Percentiles rank a stretch among this genome's conserved stretches.
Conservation (phyloP, 2,888 invertebrate species). For the Pachymerium ferrugineum region DNA sequence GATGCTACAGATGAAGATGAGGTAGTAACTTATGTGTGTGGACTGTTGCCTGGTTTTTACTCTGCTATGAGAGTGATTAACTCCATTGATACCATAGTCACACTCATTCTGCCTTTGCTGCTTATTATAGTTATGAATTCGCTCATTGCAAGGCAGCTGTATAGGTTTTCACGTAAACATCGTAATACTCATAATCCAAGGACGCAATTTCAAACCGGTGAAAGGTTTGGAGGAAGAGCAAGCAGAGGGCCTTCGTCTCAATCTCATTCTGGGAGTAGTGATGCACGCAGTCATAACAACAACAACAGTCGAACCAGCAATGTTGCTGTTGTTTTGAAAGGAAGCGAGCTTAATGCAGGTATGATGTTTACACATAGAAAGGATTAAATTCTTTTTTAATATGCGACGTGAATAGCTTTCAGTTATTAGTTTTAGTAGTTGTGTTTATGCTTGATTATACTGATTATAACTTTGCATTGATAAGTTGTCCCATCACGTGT, state of each 20-base stretch:
- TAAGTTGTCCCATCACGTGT: no score
- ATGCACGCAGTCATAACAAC: not conserved
- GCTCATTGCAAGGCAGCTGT: conserved; percentile 64
- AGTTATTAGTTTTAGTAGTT: no score
- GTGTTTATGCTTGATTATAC: no score
- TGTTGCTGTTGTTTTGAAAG: not conserved
- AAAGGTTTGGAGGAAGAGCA: not conserved
- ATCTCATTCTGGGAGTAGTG: conserved; percentile 10
- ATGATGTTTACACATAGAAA: no score
- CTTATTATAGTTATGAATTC: conserved; percentile 65
- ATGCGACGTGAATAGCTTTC: no score
- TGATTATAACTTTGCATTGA: no score
- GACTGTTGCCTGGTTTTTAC: conserved; percentile 31
- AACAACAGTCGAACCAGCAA: conserved; percentile 16
- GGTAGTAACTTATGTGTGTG: conserved; percentile 27
- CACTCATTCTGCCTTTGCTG: conserved; percentile 66
- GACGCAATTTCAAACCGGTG: not conserved
- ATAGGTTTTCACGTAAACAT: conserved; percentile 39
- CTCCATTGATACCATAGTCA: conserved; percentile 63
- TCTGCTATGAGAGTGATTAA: conserved; percentile 53
- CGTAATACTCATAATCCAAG: not conserved
- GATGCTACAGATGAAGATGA: not conserved
- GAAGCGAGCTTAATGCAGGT: not conserved
- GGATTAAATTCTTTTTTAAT: no score
- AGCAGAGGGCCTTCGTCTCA: not conserved